These are phyloP conservation scores for Catostylus mosaicus DNA, from an alignment of 30 jellyfish, hydroid and myxozoan species.

Conservation along the genomic window DNA sequence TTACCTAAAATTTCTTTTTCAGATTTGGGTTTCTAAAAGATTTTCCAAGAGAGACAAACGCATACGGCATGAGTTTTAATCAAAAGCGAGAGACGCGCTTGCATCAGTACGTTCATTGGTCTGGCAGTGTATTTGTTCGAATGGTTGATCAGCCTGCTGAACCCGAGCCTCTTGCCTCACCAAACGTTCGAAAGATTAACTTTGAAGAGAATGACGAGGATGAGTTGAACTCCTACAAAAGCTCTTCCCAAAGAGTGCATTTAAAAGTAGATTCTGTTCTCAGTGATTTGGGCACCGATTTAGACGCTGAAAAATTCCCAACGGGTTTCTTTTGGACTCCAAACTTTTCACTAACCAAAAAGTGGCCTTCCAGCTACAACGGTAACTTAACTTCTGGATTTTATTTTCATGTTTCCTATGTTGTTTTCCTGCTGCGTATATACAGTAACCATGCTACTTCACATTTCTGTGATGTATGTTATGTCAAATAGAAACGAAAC, in stretches of 20 bases:
- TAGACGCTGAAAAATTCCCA: conserved; percentile 47
- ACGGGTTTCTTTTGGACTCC: conserved; percentile 85
- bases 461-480: too few species aligned
- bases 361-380: conserved; percentile 81
- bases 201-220: conserved; percentile 56
- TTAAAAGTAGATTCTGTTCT: conserved; percentile 46
- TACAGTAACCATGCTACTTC: too few species aligned
- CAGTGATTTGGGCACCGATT: conserved; percentile 34
- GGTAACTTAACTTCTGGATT: conserved; percentile 70
- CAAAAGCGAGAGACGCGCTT: conserved; percentile 44
- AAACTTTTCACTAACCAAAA: conserved; percentile 85
- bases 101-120: conserved; percentile 80
- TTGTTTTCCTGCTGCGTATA: neutral
- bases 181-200: conserved; percentile 48
- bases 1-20: too few species aligned
- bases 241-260: conserved; percentile 46
- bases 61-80: conserved; percentile 33
- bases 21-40: conserved; percentile 89
- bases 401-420: too few species aligned
- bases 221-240: conserved; percentile 44
- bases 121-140: conserved; percentile 83
- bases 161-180: conserved; percentile 12
- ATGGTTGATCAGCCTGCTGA: conserved; percentile 63
- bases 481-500: too few species aligned
- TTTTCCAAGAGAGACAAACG: conserved; percentile 66